Evolutionary conservation across 1,140 invertebrate species (phyloP).

Genomic region (Drosophila asahinai): DNA sequence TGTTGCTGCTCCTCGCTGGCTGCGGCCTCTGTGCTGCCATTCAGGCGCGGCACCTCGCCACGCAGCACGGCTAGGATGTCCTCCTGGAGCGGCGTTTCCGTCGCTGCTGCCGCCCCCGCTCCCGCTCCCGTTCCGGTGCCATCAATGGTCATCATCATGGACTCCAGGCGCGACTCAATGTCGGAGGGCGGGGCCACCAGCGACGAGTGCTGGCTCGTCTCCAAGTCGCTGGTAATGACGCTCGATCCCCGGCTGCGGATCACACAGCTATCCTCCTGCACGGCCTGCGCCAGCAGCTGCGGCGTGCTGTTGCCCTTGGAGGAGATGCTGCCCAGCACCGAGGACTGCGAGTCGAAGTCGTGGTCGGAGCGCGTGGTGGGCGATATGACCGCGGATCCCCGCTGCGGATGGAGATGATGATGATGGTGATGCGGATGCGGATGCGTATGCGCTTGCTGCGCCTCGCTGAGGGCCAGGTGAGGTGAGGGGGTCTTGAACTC

Average conservation of each 20-base stretch:
- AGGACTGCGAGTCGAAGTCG: conserved; percentile 84
- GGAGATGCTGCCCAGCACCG: conserved; percentile 83
- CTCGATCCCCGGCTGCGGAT: conserved; percentile 82
- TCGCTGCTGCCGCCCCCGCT: background rate
- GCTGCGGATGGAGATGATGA: conserved; percentile 29
- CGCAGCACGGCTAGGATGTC: conserved; percentile 80
- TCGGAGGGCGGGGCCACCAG: conserved; percentile 84
- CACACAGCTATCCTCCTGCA: conserved; percentile 81
- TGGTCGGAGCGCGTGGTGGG: conserved; percentile 74
- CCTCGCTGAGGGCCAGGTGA: conserved; percentile 84
- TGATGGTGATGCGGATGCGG: conserved; percentile 41
- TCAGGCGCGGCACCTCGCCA: conserved; percentile 65
- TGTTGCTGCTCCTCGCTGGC: conserved; percentile 1
- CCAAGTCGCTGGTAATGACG: conserved; percentile 82
- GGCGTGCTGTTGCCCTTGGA: conserved; percentile 83
- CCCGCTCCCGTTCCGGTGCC: conserved; percentile 22
- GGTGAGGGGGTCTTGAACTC: conserved; percentile 86
- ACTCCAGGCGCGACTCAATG: conserved; percentile 80
- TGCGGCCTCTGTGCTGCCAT: conserved; percentile 43
- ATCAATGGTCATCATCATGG: conserved; percentile 84
- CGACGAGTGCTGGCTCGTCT: conserved; percentile 84
- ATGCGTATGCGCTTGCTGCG: conserved; percentile 22
- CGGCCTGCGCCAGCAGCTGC: conserved; percentile 65
- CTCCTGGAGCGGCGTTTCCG: conserved; percentile 72
- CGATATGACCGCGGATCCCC: conserved; percentile 64